A percentile compares a stretch with the other conserved stretches of the same genome.
Evolutionary conservation across 2,113 vertebrate genomes (phyloP).

Genomic region (Meleagris gallopavo): DNA sequence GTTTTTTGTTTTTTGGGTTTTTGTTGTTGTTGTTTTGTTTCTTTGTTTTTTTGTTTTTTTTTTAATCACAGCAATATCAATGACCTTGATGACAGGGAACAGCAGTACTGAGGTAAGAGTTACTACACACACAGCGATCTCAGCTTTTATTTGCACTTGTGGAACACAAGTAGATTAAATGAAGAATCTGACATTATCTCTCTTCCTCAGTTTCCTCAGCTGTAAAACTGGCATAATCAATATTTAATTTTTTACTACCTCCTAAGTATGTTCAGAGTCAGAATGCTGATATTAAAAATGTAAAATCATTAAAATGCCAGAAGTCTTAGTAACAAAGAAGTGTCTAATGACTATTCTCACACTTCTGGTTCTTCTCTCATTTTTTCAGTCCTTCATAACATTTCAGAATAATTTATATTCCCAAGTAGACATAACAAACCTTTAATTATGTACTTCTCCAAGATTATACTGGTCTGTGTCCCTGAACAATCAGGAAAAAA

Average conservation of each 20-base stretch:
- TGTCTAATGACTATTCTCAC: neutral
- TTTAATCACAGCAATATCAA: neutral
- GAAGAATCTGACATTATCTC: neutral
- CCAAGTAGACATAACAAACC: neutral
- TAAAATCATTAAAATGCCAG: neutral
- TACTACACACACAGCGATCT: neutral
- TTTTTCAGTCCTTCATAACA: neutral
- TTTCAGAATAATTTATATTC: constrained; percentile 17
- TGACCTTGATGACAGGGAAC: neutral
- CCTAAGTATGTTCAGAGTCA: neutral
- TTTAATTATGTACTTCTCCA: neutral
- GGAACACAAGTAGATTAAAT: neutral
- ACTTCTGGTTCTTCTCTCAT: neutral
- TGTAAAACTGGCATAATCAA: neutral
- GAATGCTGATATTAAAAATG: neutral
- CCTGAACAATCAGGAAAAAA: neutral
- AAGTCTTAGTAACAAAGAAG: neutral
- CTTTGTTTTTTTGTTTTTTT: neutral
- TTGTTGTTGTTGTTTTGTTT: neutral
- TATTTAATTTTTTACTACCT: neutral
- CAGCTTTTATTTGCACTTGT: neutral
- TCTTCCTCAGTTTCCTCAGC: neutral
- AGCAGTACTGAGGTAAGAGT: neutral
- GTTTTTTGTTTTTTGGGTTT: neutral
- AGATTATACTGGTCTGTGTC: neutral